Conservation (phyloP, 2,797 vertebrate species). For the Danio jaintianensis region DNA sequence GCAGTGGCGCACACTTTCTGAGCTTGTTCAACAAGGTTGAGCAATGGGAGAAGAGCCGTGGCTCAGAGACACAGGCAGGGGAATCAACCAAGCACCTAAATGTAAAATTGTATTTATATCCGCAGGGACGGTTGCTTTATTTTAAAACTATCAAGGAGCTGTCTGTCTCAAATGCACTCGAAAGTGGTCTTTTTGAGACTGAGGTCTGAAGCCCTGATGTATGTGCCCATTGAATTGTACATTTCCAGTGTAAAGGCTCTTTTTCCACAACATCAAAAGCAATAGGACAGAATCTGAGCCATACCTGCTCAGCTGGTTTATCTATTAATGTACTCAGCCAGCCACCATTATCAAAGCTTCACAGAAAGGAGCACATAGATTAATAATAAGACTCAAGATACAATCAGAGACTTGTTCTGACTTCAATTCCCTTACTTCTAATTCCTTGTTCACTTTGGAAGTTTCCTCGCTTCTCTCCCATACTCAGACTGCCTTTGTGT, state of each 20-base stretch:
- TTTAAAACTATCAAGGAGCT: conserved; percentile 11
- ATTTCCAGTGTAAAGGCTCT: conserved; percentile 50
- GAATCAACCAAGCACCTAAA: conserved; percentile 38
- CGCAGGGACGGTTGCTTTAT: conserved; percentile 51
- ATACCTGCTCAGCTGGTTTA: conserved; percentile 45
- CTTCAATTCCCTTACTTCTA: conserved; percentile 6
- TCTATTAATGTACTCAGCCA: conserved; percentile 37
- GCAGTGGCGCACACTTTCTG: not conserved
- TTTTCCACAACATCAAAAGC: conserved; percentile 53
- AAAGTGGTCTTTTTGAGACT: conserved; percentile 29
- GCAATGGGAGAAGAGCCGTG: not conserved
- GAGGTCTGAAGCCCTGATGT: conserved; percentile 20
- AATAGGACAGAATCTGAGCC: conserved; percentile 55
- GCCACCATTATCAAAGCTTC: conserved; percentile 26
- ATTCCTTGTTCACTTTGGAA: conserved; percentile 37
- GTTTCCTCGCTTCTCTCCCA: conserved; percentile 25
- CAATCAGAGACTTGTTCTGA: conserved; percentile 26
- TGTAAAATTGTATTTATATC: conserved; percentile 50
- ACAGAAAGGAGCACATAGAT: conserved; percentile 29
- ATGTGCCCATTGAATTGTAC: conserved; percentile 48
- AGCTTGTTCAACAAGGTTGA: conserved; percentile 32
- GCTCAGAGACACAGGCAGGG: conserved; percentile 44
- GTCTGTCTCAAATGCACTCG: conserved; percentile 5
- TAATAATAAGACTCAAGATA: conserved; percentile 42
- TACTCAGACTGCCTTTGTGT: conserved; percentile 28